Conservation (phyloP, 2,113 vertebrate genomes). For the Diadophis punctatus region DNA sequence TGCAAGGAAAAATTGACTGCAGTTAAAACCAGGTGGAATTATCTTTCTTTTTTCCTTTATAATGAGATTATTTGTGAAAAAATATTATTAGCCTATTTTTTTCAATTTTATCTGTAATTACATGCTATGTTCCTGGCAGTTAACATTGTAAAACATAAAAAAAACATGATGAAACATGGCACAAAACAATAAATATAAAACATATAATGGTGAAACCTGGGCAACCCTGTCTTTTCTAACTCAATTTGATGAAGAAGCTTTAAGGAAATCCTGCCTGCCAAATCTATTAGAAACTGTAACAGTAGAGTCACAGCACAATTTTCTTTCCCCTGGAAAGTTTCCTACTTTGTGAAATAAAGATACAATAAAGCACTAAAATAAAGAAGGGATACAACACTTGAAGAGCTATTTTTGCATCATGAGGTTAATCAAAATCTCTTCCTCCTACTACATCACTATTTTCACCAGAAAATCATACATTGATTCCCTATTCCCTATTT, state of each 20-base stretch:
- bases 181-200: background rate
- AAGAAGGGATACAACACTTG: background rate
- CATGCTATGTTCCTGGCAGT: background rate
- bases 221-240: background rate
- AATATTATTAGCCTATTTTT: background rate
- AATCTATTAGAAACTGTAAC: background rate
- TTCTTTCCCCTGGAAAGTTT: background rate
- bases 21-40: background rate
- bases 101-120: background rate
- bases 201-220: background rate
- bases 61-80: background rate
- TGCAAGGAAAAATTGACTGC: background rate
- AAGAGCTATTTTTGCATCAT: background rate
- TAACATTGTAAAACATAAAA: background rate
- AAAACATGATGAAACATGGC: background rate
- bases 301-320: background rate
- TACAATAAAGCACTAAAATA: background rate
- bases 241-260: background rate
- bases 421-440: background rate
- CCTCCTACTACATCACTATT: background rate
- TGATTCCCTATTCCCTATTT: background rate
- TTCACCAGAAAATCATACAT: background rate
- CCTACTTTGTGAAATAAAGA: background rate
- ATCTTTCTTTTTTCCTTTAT: background rate
- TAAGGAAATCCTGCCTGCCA: background rate